These are phyloP conservation scores for Calliphora vomitoria DNA, from an alignment of 2,888 invertebrate species.

Conservation along the genomic window DNA sequence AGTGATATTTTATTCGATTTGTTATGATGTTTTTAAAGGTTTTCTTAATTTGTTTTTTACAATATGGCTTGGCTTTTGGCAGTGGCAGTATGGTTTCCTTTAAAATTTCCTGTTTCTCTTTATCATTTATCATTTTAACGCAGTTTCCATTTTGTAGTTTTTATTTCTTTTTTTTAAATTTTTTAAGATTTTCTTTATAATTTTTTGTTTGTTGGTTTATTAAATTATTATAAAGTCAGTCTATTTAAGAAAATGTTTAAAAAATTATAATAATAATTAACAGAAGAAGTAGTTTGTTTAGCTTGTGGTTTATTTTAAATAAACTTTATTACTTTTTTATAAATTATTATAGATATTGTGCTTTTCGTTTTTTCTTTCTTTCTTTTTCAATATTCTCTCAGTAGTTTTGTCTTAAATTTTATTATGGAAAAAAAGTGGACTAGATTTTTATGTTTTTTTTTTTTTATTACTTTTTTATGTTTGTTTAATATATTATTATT, in stretches of 20 bases:
- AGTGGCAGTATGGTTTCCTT: conserved; percentile 75
- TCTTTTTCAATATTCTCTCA: conserved; percentile 54
- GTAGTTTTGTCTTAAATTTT: conserved; percentile 67
- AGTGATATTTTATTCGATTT: conserved; percentile 75
- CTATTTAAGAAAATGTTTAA: conserved; percentile 79
- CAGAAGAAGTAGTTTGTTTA: conserved; percentile 72
- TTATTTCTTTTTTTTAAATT: conserved; percentile 27
- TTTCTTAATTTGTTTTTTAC: conserved; percentile 65
- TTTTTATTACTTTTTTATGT: conserved; percentile 20
- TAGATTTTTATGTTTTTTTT: conserved; percentile 70
- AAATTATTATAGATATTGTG: conserved; percentile 71
- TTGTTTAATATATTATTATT: conserved; percentile 47
- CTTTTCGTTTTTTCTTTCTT: conserved; percentile 64
- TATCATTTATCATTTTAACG: conserved; percentile 7
- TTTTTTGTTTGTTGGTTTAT: conserved; percentile 43
- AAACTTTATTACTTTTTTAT: conserved; percentile 55
- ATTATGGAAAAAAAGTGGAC: conserved; percentile 73
- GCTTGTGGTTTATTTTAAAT: conserved; percentile 71
- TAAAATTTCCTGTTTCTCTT: conserved; percentile 47
- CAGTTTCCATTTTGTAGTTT: conserved; percentile 70
- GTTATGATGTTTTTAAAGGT: conserved; percentile 65
- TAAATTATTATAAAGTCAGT: conserved; percentile 78
- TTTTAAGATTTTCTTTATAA: conserved; percentile 46
- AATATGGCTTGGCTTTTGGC: conserved; percentile 77
- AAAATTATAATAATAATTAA: conserved; percentile 72